Percentiles rank a stretch among this genome's conserved stretches.
Evolutionary conservation across 1,140 invertebrate species (phyloP).

Genomic region (Drosophila lini): DNA sequence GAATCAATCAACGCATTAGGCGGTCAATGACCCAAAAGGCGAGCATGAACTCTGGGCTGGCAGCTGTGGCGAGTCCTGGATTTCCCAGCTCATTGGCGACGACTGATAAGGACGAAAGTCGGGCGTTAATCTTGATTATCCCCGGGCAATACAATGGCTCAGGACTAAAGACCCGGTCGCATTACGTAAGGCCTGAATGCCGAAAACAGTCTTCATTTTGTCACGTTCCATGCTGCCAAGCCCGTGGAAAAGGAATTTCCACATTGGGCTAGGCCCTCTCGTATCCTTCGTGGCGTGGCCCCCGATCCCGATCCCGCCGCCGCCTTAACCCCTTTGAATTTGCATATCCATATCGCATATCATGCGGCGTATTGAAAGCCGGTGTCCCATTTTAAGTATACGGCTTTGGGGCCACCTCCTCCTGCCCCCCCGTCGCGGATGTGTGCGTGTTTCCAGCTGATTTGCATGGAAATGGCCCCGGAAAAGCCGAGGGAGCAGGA

Average conservation of each 20-base stretch:
- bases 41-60: constrained; percentile 17
- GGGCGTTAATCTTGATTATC: constrained; percentile 52
- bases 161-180: constrained; percentile 24
- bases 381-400: constrained; percentile 55
- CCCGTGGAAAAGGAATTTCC: constrained; percentile 50
- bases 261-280: constrained; percentile 44
- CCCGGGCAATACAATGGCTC: constrained; percentile 39
- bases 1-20: constrained; percentile 43
- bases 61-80: constrained; percentile 4
- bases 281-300: not conserved
- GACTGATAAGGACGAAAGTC: constrained; percentile 31
- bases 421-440: constrained; percentile 4
- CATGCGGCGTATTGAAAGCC: constrained; percentile 64
- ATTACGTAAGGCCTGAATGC: constrained; percentile 66
- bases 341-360: constrained; percentile 67
- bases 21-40: constrained; percentile 45
- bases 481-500: not conserved
- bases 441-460: constrained; percentile 66
- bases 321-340: constrained; percentile 55
- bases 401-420: constrained; percentile 26
- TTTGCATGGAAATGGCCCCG: constrained; percentile 67
- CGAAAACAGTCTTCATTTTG: constrained; percentile 49
- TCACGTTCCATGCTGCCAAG: constrained; percentile 53
- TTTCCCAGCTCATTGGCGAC: constrained; percentile 12
- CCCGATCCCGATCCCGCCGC: constrained; percentile 6